Conservation (phyloP, 1,140 invertebrate species). For the Drosophila yakuba region DNA sequence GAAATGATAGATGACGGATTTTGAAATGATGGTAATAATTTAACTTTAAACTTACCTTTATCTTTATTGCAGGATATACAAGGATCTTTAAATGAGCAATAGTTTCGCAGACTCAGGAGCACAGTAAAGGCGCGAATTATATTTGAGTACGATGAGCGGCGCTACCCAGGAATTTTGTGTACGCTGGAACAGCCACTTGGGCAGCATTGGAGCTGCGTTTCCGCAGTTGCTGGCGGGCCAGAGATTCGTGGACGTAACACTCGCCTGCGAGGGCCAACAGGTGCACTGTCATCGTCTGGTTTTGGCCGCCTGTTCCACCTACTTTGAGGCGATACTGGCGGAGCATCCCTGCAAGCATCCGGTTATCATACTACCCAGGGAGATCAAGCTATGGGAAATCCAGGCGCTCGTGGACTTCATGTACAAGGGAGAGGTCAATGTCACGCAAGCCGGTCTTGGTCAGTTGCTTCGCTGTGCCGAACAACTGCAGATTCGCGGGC, state of each 20-base stretch:
- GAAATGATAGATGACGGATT: no score
- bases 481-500: constrained; percentile 90
- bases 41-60: not conserved
- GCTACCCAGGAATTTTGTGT: constrained; percentile 91
- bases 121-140: not conserved
- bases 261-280: constrained; percentile 94
- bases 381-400: constrained; percentile 89
- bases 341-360: constrained; percentile 95
- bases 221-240: constrained; percentile 90
- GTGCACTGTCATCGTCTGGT: constrained; percentile 95
- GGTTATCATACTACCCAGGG: constrained; percentile 92
- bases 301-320: constrained; percentile 92
- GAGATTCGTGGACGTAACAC: constrained; percentile 94
- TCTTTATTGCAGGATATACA: not conserved
- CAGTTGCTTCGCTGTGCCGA: constrained; percentile 92
- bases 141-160: constrained; percentile 83
- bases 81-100: constrained; percentile 2
- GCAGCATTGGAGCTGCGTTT: constrained; percentile 83
- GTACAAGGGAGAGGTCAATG: constrained; percentile 94
- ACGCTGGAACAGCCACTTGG: constrained; percentile 90
- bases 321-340: constrained; percentile 91
- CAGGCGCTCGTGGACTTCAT: constrained; percentile 94
- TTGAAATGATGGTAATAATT: no score
- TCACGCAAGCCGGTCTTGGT: constrained; percentile 92
- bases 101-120: not conserved